Base-by-base conservation (phyloP, 2,797 vertebrate genomes). In the Leontocebus nigricollis region DNA sequence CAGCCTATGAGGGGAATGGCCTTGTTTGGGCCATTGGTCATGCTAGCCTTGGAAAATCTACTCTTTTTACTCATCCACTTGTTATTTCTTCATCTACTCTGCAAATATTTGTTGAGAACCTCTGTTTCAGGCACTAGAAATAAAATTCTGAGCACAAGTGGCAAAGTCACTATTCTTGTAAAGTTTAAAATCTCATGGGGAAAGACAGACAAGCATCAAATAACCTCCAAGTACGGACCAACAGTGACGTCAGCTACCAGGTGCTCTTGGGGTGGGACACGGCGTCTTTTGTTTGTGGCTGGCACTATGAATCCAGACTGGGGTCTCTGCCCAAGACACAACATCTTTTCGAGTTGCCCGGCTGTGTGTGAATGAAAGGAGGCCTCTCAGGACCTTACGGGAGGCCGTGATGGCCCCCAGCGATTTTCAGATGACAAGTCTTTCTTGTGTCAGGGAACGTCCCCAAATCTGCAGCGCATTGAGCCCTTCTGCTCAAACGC, bases 251-350 rank as follows among this genome's bases (percentile, higher is more conserved):
- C 39, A 82, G 24, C 19, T 10, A 12, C 15, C 30, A 8, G 11
- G 50, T 22, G 15, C 7, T 5, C 4, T 5, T 17, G 2, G 26
- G 2, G 20, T 46, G 27, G 20, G 12, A 2, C 1, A 1, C 1
- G n/a, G 73, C 59, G 15, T 44, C 33, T 77, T 70, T 36, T 72
- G 59, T 39, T 26, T 22, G 2, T 48, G 55, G 17, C 22, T 44
- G 86, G n/a, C 8, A 52, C 30, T 26, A 59, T 17, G 80, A 44
- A n/a, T 24, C 27, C 12, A 22, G 17, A 19, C 5, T 2, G 17
- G 30, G 20, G 5, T n/a, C n/a, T 10, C 50, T 33, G 55, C 17
- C n/a, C 11, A 20, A 20, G 33, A 15, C 5, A 7, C 11, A 7
- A 48, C 59, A 46, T 19, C n/a, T 15, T 52, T n/a, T 15, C 61